phyloP scores from a whole-genome alignment of 2,113 vertebrate species.

The Pachyramphus minor region DNA sequence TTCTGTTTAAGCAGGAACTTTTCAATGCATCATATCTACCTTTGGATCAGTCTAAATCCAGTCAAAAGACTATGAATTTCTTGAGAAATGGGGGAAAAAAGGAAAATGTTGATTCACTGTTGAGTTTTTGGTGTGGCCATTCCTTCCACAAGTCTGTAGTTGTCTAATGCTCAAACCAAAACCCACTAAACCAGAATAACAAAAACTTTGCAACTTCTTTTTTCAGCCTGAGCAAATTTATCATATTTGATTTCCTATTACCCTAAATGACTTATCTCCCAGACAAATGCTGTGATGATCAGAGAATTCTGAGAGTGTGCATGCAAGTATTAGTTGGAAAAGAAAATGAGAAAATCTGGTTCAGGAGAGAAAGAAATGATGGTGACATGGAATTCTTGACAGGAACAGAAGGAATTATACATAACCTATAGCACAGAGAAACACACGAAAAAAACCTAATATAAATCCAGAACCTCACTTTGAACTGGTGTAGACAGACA shows the following conservation, averaged over 20 bases:
- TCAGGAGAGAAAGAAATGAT: neutral
- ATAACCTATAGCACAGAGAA: neutral
- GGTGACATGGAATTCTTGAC: neutral
- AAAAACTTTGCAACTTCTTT: neutral
- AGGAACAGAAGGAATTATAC: neutral
- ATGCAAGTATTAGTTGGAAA: neutral
- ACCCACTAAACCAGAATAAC: neutral
- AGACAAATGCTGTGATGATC: neutral
- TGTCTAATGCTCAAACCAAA: neutral
- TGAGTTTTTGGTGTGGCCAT: neutral
- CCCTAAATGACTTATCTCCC: neutral
- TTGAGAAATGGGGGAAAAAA: neutral
- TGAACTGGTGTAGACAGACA: neutral
- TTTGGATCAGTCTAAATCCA: neutral
- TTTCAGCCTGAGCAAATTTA: neutral
- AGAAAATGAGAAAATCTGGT: neutral
- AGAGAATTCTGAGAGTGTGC: neutral
- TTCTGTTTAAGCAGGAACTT: neutral
- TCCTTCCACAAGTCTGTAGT: neutral
- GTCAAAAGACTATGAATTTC: neutral
- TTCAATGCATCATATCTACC: neutral
- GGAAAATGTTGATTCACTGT: neutral
- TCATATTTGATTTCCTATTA: neutral
- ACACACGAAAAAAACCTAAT: neutral
- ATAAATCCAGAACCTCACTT: neutral